Percentiles rank a stretch among this genome's conserved stretches.
phyloP scores from a whole-genome alignment of 2,797 vertebrate species.

The Limosa lapponica region DNA sequence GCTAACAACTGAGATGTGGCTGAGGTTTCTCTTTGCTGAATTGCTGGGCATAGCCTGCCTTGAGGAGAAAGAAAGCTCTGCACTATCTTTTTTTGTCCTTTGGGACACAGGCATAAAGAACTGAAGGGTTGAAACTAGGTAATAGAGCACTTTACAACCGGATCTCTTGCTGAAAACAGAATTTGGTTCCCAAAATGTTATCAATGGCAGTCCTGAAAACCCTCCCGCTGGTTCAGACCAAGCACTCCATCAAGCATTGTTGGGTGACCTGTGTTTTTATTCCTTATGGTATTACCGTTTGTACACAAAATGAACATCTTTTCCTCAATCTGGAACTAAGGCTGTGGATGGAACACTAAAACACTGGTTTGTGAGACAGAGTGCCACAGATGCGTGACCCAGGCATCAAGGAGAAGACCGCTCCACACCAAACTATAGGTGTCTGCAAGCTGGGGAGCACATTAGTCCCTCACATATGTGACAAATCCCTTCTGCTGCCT shows the following conservation, averaged over 20 bases:
- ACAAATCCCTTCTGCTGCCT: neutral
- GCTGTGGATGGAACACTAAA: neutral
- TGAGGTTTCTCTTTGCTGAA: neutral
- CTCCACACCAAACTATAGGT: neutral
- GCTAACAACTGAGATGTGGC: neutral
- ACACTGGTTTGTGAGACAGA: neutral
- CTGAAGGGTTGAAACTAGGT: neutral
- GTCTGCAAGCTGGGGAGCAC: neutral
- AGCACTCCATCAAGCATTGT: neutral
- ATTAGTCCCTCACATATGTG: fast-evolving
- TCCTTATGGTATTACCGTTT: neutral
- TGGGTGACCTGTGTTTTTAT: neutral
- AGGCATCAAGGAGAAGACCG: fast-evolving
- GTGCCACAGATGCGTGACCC: neutral
- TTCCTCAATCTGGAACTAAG: neutral
- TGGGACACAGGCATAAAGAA: neutral
- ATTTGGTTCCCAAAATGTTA: neutral
- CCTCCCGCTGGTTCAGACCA: neutral
- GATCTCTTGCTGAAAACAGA: neutral
- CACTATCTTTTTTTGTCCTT: neutral
- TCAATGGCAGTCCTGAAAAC: neutral
- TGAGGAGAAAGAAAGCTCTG: neutral
- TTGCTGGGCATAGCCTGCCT: neutral
- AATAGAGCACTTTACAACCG: neutral
- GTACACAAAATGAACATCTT: neutral